Percentiles rank a stretch among this genome's conserved stretches.
Evolutionary conservation across 2,113 vertebrate species (phyloP).

Genomic region (Emydocephalus ijimae): DNA sequence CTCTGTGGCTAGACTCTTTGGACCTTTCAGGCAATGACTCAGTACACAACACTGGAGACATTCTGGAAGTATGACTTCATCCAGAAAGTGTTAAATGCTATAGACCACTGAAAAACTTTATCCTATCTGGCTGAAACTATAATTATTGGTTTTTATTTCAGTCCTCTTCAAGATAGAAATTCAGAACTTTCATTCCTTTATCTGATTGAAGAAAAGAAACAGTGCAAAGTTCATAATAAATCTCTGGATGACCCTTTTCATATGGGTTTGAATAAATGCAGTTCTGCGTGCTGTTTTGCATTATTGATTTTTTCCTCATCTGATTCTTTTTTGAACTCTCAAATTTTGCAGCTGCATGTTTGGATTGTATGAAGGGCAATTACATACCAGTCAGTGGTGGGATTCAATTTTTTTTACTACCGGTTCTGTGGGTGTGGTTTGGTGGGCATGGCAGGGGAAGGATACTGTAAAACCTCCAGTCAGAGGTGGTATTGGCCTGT

Average conservation of each 20-base stretch:
- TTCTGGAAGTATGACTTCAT: background rate
- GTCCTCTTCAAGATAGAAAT: background rate
- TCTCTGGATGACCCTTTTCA: background rate
- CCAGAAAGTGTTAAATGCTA: background rate
- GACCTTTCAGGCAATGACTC: no score
- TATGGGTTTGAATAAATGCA: background rate
- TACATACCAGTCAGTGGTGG: background rate
- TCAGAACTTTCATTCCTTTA: background rate
- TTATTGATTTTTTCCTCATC: background rate
- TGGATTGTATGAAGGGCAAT: background rate
- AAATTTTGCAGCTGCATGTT: background rate
- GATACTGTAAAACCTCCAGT: no score
- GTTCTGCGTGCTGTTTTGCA: background rate
- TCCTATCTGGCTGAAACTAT: background rate
- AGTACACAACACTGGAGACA: background rate
- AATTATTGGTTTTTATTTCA: background rate
- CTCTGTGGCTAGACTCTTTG: background rate
- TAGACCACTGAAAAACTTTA: background rate
- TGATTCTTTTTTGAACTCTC: background rate
- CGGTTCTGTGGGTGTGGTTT: no score
- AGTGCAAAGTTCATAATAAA: background rate
- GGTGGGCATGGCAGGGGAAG: no score
- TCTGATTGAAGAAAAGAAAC: background rate
- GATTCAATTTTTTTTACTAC: no score
- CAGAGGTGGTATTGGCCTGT: no score